Evolutionary conservation across 1,140 invertebrate species (phyloP).

Genomic region (Musca vetustissima): DNA sequence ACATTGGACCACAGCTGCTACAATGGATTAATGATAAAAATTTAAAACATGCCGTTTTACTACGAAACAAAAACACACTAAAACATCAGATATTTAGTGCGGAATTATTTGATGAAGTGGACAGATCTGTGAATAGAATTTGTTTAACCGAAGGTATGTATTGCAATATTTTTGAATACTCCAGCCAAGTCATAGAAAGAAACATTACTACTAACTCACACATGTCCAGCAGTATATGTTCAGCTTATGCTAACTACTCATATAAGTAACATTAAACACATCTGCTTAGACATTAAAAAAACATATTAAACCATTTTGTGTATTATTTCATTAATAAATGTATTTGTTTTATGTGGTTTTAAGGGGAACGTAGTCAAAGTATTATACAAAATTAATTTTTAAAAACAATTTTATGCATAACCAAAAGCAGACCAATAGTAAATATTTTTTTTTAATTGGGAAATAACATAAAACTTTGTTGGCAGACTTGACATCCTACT

Average conservation of each 20-base stretch:
- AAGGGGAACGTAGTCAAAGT: too few relatives aligned
- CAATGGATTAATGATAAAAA: slow-evolving; percentile 51
- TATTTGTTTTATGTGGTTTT: too few relatives aligned
- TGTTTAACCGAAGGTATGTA: not conserved
- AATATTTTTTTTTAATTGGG: too few relatives aligned
- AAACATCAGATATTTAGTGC: slow-evolving; percentile 58
- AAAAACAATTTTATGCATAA: too few relatives aligned
- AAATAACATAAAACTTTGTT: too few relatives aligned
- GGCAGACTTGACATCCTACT: too few relatives aligned
- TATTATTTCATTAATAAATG: too few relatives aligned
- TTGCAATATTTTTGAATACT: not conserved
- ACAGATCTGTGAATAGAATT: slow-evolving; percentile 27
- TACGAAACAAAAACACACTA: slow-evolving; percentile 55
- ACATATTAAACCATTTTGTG: too few relatives aligned
- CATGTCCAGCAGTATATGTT: not conserved
- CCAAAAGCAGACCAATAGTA: too few relatives aligned
- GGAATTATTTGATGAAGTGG: slow-evolving; percentile 50
- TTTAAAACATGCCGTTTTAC: slow-evolving; percentile 54
- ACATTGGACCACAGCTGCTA: not conserved
- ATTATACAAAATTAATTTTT: too few relatives aligned
- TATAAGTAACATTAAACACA: not conserved
- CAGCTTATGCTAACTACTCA: not conserved
- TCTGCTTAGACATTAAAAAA: too few relatives aligned
- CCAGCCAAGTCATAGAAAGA: not conserved
- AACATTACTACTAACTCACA: not conserved